Evolutionary conservation across 1,140 invertebrate genomes (phyloP).

Genomic region (Lanistes nyassanus): DNA sequence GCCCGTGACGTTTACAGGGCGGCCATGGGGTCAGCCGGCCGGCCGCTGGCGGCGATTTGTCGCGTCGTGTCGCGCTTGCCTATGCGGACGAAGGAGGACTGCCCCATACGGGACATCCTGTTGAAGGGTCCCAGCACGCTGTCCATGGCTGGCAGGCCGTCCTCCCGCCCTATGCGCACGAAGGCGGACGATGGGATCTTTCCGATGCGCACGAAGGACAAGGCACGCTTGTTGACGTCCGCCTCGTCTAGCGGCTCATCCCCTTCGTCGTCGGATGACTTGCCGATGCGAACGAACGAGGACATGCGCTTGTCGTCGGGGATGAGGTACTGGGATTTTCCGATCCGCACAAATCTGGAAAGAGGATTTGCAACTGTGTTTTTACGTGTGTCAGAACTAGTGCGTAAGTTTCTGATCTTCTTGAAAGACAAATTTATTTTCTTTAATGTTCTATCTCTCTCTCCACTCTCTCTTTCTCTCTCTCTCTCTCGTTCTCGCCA

Average conservation of each 20-base stretch:
- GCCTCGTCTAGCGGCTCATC: not conserved
- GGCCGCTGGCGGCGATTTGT: too few species aligned
- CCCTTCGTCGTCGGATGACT: conserved; percentile 14
- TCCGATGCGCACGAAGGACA: conserved; percentile 41
- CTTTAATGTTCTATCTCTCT: not conserved
- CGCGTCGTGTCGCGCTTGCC: conserved; percentile 28
- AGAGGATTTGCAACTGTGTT: not conserved
- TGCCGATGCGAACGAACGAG: conserved; percentile 27
- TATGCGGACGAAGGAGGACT: conserved; percentile 40
- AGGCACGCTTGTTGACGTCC: conserved; percentile 3
- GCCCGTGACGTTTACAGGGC: too few species aligned
- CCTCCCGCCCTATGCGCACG: conserved; percentile 30
- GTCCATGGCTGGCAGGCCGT: not conserved
- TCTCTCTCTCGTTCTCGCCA: not conserved
- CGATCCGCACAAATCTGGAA: conserved; percentile 37
- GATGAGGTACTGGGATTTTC: not conserved
- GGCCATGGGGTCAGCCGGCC: not conserved
- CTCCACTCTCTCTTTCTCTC: not conserved
- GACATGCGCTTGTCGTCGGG: conserved; percentile 11
- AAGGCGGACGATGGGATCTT: conserved; percentile 42
- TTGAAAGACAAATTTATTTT: not conserved
- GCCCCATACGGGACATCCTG: conserved; percentile 22
- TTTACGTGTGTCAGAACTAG: not conserved
- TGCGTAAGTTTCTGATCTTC: not conserved
- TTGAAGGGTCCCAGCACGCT: conserved; percentile 21